phyloP scores from a whole-genome alignment of 2,888 invertebrate genomes.

The Gonocerus acuteangulatus region DNA sequence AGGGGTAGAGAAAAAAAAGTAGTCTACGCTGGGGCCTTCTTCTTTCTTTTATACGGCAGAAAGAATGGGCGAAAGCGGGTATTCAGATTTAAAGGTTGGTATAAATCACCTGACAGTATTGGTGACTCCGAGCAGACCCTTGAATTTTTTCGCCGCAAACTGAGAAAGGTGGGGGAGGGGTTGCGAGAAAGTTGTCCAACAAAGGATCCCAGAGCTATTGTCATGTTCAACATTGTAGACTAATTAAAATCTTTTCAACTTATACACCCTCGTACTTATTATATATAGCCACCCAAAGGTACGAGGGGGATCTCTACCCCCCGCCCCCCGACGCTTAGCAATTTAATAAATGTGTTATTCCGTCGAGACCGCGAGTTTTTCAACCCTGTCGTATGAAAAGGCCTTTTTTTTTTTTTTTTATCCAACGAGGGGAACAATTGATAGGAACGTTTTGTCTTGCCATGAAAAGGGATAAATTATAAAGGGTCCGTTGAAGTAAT shows the following conservation, averaged over 20 bases:
- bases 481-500: too few relatives aligned
- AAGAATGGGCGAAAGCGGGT: conserved; percentile 4
- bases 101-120: conserved; percentile 13
- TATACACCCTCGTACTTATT: neutral
- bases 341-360: too few relatives aligned
- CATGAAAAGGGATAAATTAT: too few relatives aligned
- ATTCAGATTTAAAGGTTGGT: conserved; percentile 13
- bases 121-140: neutral
- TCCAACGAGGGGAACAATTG: too few relatives aligned
- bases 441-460: too few relatives aligned
- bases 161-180: neutral
- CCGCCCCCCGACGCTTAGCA: too few relatives aligned
- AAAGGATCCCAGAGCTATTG: neutral
- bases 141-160: conserved; percentile 7
- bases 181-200: neutral
- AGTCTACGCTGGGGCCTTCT: neutral
- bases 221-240: neutral
- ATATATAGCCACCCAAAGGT: conserved; percentile 1
- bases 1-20: neutral
- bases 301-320: neutral
- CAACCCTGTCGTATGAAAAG: too few relatives aligned
- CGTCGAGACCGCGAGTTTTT: too few relatives aligned
- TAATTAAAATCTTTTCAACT: conserved; percentile 20
- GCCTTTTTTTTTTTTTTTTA: too few relatives aligned
- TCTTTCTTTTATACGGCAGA: neutral